Evolutionary conservation across 2,888 invertebrate species (phyloP).

Genomic region (Cordilura impudica): DNA sequence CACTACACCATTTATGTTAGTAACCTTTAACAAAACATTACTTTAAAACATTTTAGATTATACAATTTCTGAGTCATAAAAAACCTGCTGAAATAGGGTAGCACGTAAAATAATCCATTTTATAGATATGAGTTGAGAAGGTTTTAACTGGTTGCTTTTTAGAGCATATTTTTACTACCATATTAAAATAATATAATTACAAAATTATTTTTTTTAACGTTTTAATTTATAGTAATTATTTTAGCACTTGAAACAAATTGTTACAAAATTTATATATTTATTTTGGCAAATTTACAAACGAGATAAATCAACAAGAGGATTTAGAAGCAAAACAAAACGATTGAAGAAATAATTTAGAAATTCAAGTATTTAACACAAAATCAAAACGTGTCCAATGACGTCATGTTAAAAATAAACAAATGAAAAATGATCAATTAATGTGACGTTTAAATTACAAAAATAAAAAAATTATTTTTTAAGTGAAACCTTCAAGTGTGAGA

Average conservation of each 20-base stretch:
- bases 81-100: no score
- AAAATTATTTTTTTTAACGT: no score
- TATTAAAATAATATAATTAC: no score
- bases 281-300: slow-evolving; percentile 10
- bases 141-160: no score
- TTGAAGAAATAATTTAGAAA: background rate
- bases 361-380: background rate
- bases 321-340: background rate
- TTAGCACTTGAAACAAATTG: background rate
- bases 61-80: no score
- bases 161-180: no score
- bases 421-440: no score
- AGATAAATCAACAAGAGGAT: slow-evolving; percentile 1
- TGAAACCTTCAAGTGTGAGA: background rate
- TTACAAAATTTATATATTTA: background rate
- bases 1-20: no score
- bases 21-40: no score
- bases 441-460: no score
- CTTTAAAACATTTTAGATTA: background rate
- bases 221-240: background rate
- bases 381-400: background rate
- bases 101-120: no score
- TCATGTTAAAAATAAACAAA: slow-evolving; percentile 7
- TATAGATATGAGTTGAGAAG: no score
- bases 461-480: background rate